Conservation (phyloP, 2,888 invertebrate species). For the Seladonia tumulorum region DNA sequence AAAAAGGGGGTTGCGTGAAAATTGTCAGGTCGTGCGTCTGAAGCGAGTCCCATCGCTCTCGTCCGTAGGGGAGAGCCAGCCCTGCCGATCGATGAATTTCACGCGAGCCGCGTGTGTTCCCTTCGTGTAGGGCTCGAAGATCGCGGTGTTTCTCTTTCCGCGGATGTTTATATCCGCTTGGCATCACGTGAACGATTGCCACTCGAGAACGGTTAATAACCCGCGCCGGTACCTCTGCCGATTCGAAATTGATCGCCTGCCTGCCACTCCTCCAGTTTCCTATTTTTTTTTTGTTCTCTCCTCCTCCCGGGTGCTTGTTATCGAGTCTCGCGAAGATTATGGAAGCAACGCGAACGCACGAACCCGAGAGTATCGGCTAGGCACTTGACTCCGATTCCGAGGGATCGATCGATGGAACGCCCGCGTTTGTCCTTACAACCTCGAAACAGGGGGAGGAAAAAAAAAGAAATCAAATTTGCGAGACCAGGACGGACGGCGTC, state of each 20-base stretch:
- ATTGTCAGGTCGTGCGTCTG: slow-evolving; percentile 10
- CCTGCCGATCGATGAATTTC: slow-evolving; percentile 64
- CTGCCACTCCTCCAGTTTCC: slow-evolving; percentile 17
- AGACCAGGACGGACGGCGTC: background rate
- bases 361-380: slow-evolving; percentile 35
- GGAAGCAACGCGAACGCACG: slow-evolving; percentile 36
- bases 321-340: slow-evolving; percentile 54
- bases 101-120: slow-evolving; percentile 26
- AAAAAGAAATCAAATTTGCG: slow-evolving; percentile 31
- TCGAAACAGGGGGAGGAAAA: slow-evolving; percentile 12
- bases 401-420: slow-evolving; percentile 53
- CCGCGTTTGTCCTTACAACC: slow-evolving; percentile 48
- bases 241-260: slow-evolving; percentile 58
- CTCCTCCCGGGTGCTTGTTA: slow-evolving; percentile 42
- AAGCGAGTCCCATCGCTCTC: slow-evolving; percentile 11
- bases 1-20: slow-evolving; percentile 6
- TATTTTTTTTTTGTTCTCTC: background rate
- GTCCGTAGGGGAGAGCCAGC: slow-evolving; percentile 4
- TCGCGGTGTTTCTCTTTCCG: slow-evolving; percentile 41
- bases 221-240: slow-evolving; percentile 34
- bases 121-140: slow-evolving; percentile 46
- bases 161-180: slow-evolving; percentile 50
- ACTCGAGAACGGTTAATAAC: slow-evolving; percentile 67
- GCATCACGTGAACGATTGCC: slow-evolving; percentile 32
- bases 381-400: slow-evolving; percentile 50